Percentiles rank a stretch among this genome's conserved stretches.
Evolutionary conservation across 2,888 invertebrate species (phyloP).

Genomic region (Molanna angustata): DNA sequence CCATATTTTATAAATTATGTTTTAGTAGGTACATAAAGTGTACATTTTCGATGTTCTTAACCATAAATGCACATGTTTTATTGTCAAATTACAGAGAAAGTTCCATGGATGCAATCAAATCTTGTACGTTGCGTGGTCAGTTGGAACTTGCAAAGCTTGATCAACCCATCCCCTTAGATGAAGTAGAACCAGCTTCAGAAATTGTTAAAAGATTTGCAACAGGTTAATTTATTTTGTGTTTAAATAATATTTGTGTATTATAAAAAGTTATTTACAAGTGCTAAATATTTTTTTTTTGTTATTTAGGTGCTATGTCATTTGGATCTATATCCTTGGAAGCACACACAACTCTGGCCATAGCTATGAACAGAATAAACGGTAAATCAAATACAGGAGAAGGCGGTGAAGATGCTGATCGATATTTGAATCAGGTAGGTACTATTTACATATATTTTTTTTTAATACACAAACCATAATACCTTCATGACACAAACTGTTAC

Average conservation of each 20-base stretch:
- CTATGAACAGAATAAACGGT: conserved; percentile 96
- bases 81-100: conserved; percentile 64
- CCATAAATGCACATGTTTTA: too few species aligned
- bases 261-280: not conserved
- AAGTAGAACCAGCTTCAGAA: conserved; percentile 90
- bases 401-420: conserved; percentile 79
- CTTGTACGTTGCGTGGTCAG: conserved; percentile 91
- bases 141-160: conserved; percentile 78
- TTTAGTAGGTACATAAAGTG: too few species aligned
- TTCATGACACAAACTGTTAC: too few species aligned
- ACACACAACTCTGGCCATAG: conserved; percentile 90
- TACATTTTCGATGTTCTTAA: too few species aligned
- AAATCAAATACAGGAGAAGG: conserved; percentile 99
- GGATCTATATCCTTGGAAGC: conserved; percentile 97
- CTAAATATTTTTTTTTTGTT: not conserved
- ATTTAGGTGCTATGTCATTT: conserved; percentile 89
- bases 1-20: too few species aligned
- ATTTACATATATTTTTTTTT: too few species aligned
- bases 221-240: conserved; percentile 45
- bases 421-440: conserved; percentile 62
- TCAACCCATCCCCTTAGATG: conserved; percentile 75
- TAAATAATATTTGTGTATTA: not conserved
- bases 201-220: conserved; percentile 95
- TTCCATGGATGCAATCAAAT: conserved; percentile 79
- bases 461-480: too few species aligned